Evolutionary conservation across 35 echinoderm and acorn worm species (phyloP).

Genomic region (Diadema setosum): DNA sequence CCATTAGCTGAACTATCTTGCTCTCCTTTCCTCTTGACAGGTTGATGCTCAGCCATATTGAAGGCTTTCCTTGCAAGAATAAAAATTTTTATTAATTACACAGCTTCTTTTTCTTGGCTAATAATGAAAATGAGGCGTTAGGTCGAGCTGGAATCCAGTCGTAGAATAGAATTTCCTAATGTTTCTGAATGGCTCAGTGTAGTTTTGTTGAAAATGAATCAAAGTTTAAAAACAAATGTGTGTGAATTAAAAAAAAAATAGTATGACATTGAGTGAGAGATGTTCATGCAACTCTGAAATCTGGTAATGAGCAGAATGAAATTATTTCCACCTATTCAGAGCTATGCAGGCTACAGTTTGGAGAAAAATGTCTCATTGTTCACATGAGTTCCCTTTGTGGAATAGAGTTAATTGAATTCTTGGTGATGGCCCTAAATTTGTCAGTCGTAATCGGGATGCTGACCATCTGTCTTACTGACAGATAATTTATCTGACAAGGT

Average conservation of each 20-base stretch:
- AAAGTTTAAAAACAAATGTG: not conserved
- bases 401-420: constrained; percentile 17
- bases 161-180: not conserved
- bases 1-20: not conserved
- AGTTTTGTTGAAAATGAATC: too few relatives aligned
- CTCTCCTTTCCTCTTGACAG: not conserved
- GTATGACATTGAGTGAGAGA: not conserved
- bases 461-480: not conserved
- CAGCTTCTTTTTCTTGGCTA: not conserved
- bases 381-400: too few relatives aligned
- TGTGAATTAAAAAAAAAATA: not conserved
- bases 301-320: not conserved
- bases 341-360: too few relatives aligned
- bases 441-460: not conserved
- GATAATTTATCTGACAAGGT: not conserved
- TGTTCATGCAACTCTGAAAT: not conserved
- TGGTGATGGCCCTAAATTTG: not conserved
- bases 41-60: too few relatives aligned
- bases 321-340: not conserved
- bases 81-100: not conserved
- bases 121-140: not conserved
- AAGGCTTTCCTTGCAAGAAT: not conserved
- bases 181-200: not conserved
- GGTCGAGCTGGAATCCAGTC: not conserved
- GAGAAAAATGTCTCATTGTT: too few relatives aligned